Conservation (phyloP, 2,113 vertebrate species). For the Ramphastos sulfuratus region DNA sequence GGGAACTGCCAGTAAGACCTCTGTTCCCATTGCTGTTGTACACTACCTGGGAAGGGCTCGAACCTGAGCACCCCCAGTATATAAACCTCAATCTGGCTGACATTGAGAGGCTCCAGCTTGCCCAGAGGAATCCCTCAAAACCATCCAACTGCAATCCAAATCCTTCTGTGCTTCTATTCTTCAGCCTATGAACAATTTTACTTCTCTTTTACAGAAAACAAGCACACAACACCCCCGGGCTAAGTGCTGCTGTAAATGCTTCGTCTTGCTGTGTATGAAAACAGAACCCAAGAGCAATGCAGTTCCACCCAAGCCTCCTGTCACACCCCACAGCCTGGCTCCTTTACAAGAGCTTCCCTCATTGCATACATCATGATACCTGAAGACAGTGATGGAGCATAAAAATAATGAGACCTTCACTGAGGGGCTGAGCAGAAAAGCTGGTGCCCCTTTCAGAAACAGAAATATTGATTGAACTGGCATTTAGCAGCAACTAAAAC, state of each 20-base stretch:
- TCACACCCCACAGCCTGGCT: background rate
- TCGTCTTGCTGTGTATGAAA: background rate
- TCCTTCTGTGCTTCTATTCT: background rate
- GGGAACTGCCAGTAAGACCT: background rate
- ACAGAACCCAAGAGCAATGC: background rate
- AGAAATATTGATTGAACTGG: background rate
- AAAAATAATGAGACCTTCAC: background rate
- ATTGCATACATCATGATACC: rapidly evolving
- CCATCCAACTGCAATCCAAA: background rate
- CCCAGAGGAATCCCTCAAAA: background rate
- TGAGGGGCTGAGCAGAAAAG: background rate
- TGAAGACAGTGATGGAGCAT: rapidly evolving
- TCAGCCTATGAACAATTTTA: background rate
- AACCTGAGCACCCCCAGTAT: background rate
- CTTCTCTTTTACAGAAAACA: background rate
- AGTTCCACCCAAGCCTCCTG: background rate
- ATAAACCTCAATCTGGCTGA: background rate
- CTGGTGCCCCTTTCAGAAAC: background rate
- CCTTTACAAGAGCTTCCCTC: too few species aligned
- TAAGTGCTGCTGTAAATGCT: background rate
- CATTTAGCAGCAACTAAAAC: background rate
- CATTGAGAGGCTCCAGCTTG: background rate
- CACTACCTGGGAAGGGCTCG: background rate
- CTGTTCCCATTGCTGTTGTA: background rate
- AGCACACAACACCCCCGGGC: background rate